Evolutionary conservation across 2,113 vertebrate genomes (phyloP), one percentile per base, ranked within the genome.

Genomic region (Capreolus pygargus): DNA sequence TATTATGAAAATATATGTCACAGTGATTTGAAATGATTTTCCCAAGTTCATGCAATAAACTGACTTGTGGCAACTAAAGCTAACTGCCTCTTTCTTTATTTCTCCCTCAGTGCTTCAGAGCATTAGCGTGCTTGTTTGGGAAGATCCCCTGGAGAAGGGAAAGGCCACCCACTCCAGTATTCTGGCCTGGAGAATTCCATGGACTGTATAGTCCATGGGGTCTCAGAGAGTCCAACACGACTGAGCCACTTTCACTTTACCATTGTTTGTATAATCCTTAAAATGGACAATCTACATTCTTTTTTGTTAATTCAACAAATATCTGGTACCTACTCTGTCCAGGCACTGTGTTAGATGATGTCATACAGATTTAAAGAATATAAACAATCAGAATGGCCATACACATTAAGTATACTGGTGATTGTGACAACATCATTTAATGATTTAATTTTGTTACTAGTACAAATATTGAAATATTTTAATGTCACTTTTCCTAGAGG

Each of bases 1-100:
- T 95, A 81, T 85, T 19, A 67, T 52, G 52, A 81, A 94, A 86
- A 64, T 36, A 90, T 90, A 82, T 54, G 28, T n/a, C 11, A 33
- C 57, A 78, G 4, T 57, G 76, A 93, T 86, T 82, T 58, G 50
- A 95, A 60, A 52, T 79, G 7, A 50, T 82, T 91, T 91, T 30
- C 7, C 60, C 28, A 97, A 93, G 86, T 84, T 97, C 27, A 30
- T 60, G 58, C 45, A 86, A 55, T 91, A 47, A 96, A 92, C 58
- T 86, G 36, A 90, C 25, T 67, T 52, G 4, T 30, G 45, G 61
- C 11, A 78, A 2, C 45, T 92, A 96, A 95, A 97, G 64, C 86
- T 58, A 96, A 60, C 70, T 86, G 13, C 36, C 8, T 91, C 14
- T 89, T 70, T 91, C 36, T 93, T 93, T 25, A 84, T 95, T 91